phyloP scores from a whole-genome alignment of 64 coral and sea anemone species.

The Porites australiensis region DNA sequence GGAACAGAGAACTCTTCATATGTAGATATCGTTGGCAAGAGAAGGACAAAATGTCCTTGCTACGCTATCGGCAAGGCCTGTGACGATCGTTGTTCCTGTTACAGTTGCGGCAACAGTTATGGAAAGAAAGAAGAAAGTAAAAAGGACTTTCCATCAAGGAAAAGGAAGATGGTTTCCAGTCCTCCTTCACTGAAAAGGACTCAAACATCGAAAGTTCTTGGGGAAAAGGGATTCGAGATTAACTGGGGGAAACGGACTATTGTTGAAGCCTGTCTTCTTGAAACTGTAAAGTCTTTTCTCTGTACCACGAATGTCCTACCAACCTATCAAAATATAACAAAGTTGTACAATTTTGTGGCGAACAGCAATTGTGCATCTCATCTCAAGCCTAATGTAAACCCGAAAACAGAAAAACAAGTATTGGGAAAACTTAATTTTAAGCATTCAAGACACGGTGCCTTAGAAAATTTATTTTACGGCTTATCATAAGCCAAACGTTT shows the following conservation, averaged over 20 bases:
- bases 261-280: neutral
- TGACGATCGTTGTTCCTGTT: neutral
- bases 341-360: constrained; percentile 16
- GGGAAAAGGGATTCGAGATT: neutral
- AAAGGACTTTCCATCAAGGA: neutral
- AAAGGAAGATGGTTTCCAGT: neutral
- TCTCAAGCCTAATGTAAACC: neutral
- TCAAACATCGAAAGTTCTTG: neutral
- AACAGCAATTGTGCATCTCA: neutral
- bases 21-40: neutral
- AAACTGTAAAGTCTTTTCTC: constrained; percentile 26
- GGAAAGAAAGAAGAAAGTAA: neutral
- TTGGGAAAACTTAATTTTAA: too few relatives aligned
- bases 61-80: neutral
- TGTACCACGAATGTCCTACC: neutral
- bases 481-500: too few relatives aligned
- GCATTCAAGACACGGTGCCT: too few relatives aligned
- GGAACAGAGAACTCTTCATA: neutral
- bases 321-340: neutral
- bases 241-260: neutral
- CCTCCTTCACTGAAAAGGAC: constrained; percentile 16
- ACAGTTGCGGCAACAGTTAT: neutral
- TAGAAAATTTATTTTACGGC: too few relatives aligned
- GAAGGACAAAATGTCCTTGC: constrained; percentile 31
- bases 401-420: too few relatives aligned